Conservation (phyloP, 2,113 vertebrate genomes). For the Labeo rohita region DNA sequence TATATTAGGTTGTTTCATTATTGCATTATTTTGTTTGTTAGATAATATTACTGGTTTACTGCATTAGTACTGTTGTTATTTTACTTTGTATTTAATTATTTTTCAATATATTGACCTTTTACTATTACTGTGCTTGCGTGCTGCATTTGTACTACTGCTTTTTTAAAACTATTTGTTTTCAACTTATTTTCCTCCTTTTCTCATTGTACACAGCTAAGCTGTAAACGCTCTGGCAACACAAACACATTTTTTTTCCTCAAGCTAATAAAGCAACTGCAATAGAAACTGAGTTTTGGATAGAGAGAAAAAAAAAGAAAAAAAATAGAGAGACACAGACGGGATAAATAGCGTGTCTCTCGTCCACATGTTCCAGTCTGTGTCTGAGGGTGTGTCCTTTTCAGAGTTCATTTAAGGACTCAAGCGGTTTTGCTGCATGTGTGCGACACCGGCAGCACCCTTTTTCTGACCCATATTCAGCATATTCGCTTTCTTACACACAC, state of each 20-base stretch:
- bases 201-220: neutral
- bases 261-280: neutral
- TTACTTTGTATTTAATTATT: neutral
- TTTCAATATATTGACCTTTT: neutral
- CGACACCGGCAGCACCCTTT: neutral
- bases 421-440: neutral
- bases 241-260: neutral
- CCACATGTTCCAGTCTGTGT: slow-evolving; percentile 7
- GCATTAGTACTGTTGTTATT: neutral
- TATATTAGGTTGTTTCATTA: neutral
- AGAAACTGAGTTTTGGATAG: neutral
- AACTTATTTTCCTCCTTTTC: neutral
- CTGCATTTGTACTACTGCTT: neutral
- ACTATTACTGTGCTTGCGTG: neutral
- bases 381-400: slow-evolving; percentile 24
- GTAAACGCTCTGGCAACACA: neutral
- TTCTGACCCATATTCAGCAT: slow-evolving; percentile 2
- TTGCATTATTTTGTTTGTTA: neutral
- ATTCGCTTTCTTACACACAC: slow-evolving; percentile 13
- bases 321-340: neutral
- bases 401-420: slow-evolving; percentile 25
- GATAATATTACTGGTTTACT: neutral
- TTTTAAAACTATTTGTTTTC: neutral
- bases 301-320: neutral
- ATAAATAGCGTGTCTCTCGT: neutral